Conservation (phyloP, 2,888 invertebrate species). For the Autographa pulchrina region DNA sequence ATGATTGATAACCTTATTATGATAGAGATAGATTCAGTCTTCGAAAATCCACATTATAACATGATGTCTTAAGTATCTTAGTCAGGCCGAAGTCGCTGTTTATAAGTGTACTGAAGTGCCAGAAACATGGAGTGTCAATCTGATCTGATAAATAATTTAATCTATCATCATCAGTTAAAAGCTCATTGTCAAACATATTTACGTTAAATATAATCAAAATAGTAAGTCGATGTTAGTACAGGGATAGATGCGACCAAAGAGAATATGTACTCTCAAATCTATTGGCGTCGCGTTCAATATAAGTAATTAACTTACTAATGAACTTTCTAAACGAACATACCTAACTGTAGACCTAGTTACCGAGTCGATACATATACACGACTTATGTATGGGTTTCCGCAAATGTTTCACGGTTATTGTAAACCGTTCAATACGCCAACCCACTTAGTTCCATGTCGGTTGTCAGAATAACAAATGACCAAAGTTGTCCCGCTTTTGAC, state of each 20-base stretch:
- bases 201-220: neutral
- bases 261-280: neutral
- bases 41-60: too few species aligned
- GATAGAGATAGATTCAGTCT: neutral
- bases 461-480: constrained; percentile 55
- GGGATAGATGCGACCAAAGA: neutral
- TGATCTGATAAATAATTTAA: neutral
- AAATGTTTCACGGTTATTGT: constrained; percentile 46
- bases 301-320: neutral
- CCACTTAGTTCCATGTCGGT: constrained; percentile 39
- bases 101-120: too few species aligned
- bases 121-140: neutral
- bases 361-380: constrained; percentile 11
- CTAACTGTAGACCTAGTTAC: constrained; percentile 12
- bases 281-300: constrained; percentile 1
- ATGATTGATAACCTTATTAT: neutral
- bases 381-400: constrained; percentile 26
- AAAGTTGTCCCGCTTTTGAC: constrained; percentile 55
- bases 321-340: constrained; percentile 16
- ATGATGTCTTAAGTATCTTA: too few species aligned
- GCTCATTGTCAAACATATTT: neutral
- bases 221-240: too few species aligned
- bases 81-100: too few species aligned
- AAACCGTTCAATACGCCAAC: constrained; percentile 42
- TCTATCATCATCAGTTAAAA: neutral